Base-by-base conservation (phyloP, 2,888 invertebrate genomes). In the Platycnemis pennipes region DNA sequence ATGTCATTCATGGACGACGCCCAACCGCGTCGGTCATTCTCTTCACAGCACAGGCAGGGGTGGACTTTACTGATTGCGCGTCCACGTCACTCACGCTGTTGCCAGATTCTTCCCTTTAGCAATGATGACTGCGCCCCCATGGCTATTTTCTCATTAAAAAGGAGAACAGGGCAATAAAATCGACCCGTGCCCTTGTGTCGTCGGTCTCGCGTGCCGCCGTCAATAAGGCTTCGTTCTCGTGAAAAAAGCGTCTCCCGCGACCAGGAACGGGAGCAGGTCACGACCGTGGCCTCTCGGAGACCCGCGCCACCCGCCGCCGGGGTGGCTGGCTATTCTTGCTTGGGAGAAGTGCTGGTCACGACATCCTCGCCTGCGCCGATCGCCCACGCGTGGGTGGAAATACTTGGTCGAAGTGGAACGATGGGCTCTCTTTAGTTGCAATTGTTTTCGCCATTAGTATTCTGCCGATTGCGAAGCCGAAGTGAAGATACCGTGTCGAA, bases 321-420 rank as follows among this genome's bases (percentile, higher is more conserved):
- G 69, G 69, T 8, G 31, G n/a, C 31, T 7, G 69, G 69, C 13
- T 22, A 16, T 56, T 56, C 56, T 13, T 56, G 56, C 5, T 56
- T 22, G n/a, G 31, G 69, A 31, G 69, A 8, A 37, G 2, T 31
- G 77, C 31, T 31, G 77, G 77, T 77, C 77, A 77, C 77, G 77
- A 77, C 77, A 77, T 77, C 26, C 63, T 63, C 7, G 19, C 63
- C 77, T 31, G 77, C 31, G 31, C 1, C 37, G 31, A 31, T 26
- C 63, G 77, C 77, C 77, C 77, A 77, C 77, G 77, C 77, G 63
- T 26, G 22, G 77, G 77, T n/a, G 31, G 77, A 77, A 77, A 37
- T 31, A 11, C 77, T 77, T n/a, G 77, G 63, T 53, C 63, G 26
- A 63, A 26, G n/a, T 63, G 8, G n/a, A n/a, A 8, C 63, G n/a